phyloP scores from a whole-genome alignment of 35 echinoderm and acorn worm genomes.

The Apostichopus japonicus region DNA sequence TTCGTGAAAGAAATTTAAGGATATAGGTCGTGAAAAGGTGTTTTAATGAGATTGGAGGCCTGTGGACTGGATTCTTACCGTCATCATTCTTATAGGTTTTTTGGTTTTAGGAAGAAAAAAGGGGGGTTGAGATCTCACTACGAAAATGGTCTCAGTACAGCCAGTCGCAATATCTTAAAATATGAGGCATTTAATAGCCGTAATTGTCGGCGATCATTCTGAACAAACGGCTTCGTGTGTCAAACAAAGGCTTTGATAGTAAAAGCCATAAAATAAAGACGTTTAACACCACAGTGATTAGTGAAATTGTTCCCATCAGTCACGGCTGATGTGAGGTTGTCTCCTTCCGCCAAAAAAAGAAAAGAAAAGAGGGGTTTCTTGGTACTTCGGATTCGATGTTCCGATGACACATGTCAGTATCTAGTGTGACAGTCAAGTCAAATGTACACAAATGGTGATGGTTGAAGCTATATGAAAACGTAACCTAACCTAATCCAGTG shows the following conservation, averaged over 20 bases:
- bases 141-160: too few species aligned
- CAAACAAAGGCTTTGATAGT: neutral
- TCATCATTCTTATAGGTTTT: neutral
- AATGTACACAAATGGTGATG: too few species aligned
- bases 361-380: neutral
- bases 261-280: neutral
- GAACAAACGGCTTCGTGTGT: neutral
- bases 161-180: neutral
- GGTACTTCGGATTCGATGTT: too few species aligned
- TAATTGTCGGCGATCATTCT: conserved; percentile 26
- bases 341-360: neutral
- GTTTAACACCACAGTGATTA: neutral
- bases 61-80: neutral
- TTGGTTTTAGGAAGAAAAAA: neutral
- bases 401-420: too few species aligned
- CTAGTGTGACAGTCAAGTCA: too few species aligned
- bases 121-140: neutral
- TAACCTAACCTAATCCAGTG: too few species aligned
- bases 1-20: neutral
- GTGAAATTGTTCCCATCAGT: neutral
- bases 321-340: neutral
- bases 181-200: conserved; percentile 14
- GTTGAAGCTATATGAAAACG: too few species aligned
- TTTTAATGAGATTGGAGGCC: conserved; percentile 17
- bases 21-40: conserved; percentile 32